Base-by-base conservation (phyloP, 53 echinoderm and acorn worm genomes). In the Pentamera pediparva region DNA sequence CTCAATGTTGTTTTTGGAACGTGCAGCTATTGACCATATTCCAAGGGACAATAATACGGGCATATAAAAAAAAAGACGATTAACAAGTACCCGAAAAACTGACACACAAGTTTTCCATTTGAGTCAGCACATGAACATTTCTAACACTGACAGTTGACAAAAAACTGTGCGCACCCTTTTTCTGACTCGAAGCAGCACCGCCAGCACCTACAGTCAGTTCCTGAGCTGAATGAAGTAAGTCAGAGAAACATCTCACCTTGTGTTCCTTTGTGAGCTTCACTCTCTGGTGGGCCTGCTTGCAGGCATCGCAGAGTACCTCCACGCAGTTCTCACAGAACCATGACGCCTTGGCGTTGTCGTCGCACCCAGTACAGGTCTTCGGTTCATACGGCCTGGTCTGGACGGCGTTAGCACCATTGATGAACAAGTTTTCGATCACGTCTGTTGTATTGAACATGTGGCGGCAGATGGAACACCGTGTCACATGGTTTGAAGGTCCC, bases 261-360 rank as follows among this genome's bases (percentile, higher is more conserved):
- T 94, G 95, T 30, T 94, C 95, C 56, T 90, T 94, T 41, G 90
- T 82, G 50, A 94, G 76, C 0, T 86, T 77, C 0, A 94, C 95
- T 24, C 90, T 83, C 50, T 82, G 83, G 61, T 94, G 95, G 29
- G 90, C 90, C 70, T 94, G 75, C 31, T 57, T 90, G 27, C 95
- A 94, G 0, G 86, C 76, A 21, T 94, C 95, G 56, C 95, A 94
- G 2, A 94, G 70, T 62, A 89, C 85, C 29, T 87, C 95, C 33
- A 61, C 70, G 61, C 95, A 94, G 37, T 90, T 90, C 15, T 90
- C 77, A 59, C 95, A 94, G 67, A 84, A 94, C 69, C 83, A 75
- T 1, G 95, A 69, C 10, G 86, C 87, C 13, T 77, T 53, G 1
- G 87, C 87, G 17, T 87, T 79, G 61, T 87, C 87, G 35, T 94